Conservation (phyloP, 2,797 vertebrate genomes). For the Acipenser ruthenus region DNA sequence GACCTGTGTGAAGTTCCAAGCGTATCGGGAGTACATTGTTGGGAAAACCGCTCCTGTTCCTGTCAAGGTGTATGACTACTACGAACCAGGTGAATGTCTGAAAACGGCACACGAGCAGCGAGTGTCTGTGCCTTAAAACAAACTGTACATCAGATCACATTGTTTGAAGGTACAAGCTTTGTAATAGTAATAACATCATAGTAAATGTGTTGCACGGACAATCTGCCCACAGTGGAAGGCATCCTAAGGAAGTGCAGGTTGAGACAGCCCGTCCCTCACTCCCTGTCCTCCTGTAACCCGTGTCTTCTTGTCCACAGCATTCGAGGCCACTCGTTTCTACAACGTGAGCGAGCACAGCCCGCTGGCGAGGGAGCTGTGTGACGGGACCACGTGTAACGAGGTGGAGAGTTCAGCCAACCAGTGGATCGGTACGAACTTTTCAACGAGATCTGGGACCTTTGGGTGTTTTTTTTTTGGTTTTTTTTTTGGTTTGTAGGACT, state of each 20-base stretch:
- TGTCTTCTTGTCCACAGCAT: constrained; percentile 52
- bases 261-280: background rate
- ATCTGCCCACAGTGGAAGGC: no score
- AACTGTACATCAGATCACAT: no score
- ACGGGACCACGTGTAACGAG: constrained; percentile 82
- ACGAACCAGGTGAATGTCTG: constrained; percentile 76
- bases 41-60: constrained; percentile 88
- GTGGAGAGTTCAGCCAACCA: constrained; percentile 82
- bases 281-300: constrained; percentile 2
- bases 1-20: constrained; percentile 81
- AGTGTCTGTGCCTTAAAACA: constrained; percentile 19
- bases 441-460: background rate
- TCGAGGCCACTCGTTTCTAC: constrained; percentile 90
- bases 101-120: constrained; percentile 14
- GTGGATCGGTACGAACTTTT: constrained; percentile 61
- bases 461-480: no score
- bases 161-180: no score
- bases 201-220: no score
- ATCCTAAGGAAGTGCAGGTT: no score
- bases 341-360: constrained; percentile 83
- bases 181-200: no score
- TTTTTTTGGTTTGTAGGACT: no score
- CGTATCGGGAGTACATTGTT: constrained; percentile 80
- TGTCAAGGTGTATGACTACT: constrained; percentile 87
- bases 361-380: constrained; percentile 77